These are phyloP conservation scores for Drosophila fulvimacula DNA, from an alignment of 2,888 invertebrate genomes.

Conservation along the genomic window DNA sequence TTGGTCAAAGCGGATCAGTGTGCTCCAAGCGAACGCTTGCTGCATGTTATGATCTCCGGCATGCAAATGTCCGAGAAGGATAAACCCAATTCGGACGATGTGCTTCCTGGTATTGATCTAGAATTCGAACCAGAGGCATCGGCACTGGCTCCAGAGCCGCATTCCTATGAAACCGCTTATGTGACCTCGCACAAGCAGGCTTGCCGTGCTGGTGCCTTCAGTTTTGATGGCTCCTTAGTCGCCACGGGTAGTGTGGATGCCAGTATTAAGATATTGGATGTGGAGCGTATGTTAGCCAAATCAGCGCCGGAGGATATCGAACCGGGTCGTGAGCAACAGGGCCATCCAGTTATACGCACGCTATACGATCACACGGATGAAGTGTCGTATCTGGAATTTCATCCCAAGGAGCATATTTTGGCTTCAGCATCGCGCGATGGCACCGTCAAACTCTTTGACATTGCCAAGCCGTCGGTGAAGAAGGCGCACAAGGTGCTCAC, in stretches of 20 bases:
- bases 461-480: constrained; percentile 98
- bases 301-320: constrained; percentile 96
- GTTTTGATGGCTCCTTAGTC: constrained; percentile 96
- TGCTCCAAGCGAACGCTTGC: constrained; percentile 96
- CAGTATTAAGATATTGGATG: constrained; percentile 99
- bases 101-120: constrained; percentile 88
- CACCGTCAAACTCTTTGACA: constrained; percentile 98
- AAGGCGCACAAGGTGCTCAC: constrained; percentile 98
- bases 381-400: constrained; percentile 98
- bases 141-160: constrained; percentile 97
- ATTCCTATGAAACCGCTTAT: constrained; percentile 99
- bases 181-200: constrained; percentile 99
- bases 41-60: constrained; percentile 94
- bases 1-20: constrained; percentile 96
- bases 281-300: constrained; percentile 99
- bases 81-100: constrained; percentile 84
- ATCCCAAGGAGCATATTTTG: constrained; percentile 96
- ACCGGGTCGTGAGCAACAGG: constrained; percentile 93
- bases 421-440: constrained; percentile 98
- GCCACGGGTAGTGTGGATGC: constrained; percentile 99
- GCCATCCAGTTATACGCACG: constrained; percentile 99
- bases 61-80: constrained; percentile 90
- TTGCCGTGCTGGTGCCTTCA: constrained; percentile 98
- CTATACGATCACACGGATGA: constrained; percentile 97
- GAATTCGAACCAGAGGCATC: constrained; percentile 98